Evolutionary conservation across 2,888 invertebrate species (phyloP), one percentile per base, ranked within the genome.

Genomic region (Lacanobia oleracea): DNA sequence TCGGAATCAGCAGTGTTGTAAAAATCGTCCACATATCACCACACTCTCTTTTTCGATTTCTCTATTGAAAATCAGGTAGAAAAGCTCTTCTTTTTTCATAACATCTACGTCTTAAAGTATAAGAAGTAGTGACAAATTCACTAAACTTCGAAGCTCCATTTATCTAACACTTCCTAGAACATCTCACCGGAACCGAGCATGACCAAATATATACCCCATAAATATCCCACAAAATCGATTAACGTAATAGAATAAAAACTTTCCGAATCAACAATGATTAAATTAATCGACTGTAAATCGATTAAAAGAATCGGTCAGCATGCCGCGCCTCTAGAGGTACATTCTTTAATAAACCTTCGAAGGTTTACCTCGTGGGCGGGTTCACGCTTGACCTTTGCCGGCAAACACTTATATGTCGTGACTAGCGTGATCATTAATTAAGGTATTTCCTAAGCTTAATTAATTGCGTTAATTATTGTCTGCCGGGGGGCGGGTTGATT

Each of bases 391-490:
- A 91, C 91, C 92, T 92, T 89, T 88, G 83, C 81, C 77, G 77
- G 79, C 86, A 85, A 90, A 89, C 89, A 89, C 88, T 91, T 89
- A 88, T 85, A 85, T 86, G 87, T 91, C 92, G 91, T 91, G 91
- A 91, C 89, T 86, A 81, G 74, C 86, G 83, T 84, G 88, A 89
- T 89, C 89, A 88, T 91, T 92, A 88, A 89, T 89, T 91, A 90
- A 89, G 88, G 86, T 86, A 85, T 90, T 89, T 90, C 88, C 87
- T 89, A 89, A 91, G 87, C 87, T 88, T 91, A 92, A 93, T 93
- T 93, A 93, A 92, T 93, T 91, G 91, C 88, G 87, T 88, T 90
- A 92, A 92, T 92, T 89, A 92, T 88, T 88, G 84, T 86, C 88
- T 87, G 81, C 82, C 77, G 79, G 79, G 83, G 83, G 75, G 77